These are phyloP conservation scores for Pan troglodytes DNA, from an alignment of 2,113 vertebrate species.

Conservation along the genomic window NHGRI_mPanTro3-v2.1_pri NC_072412.2:36113501-36114000, in stretches of 20 bases:
- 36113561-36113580: neutral
- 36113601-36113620: neutral
- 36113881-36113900: constrained; percentile 90
- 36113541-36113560: neutral
- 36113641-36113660: neutral
- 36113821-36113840: neutral
- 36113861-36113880: neutral
- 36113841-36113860: neutral
- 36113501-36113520: neutral
- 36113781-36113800: neutral
- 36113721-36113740: neutral
- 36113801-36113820: neutral
- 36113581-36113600: neutral
- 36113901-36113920: constrained; percentile 89
- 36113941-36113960: constrained; percentile 88
- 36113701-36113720: neutral
- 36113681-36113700: neutral
- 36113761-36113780: neutral
- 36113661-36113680: neutral
- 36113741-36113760: neutral
- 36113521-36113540: neutral
- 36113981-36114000: constrained; percentile 92
- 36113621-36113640: neutral
- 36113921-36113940: constrained; percentile 91
- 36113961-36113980: constrained; percentile 90